Percentiles rank a stretch among this genome's conserved stretches.
Evolutionary conservation across 2,113 vertebrate genomes (phyloP).

Genomic region (Galemys pyrenaicus): DNA sequence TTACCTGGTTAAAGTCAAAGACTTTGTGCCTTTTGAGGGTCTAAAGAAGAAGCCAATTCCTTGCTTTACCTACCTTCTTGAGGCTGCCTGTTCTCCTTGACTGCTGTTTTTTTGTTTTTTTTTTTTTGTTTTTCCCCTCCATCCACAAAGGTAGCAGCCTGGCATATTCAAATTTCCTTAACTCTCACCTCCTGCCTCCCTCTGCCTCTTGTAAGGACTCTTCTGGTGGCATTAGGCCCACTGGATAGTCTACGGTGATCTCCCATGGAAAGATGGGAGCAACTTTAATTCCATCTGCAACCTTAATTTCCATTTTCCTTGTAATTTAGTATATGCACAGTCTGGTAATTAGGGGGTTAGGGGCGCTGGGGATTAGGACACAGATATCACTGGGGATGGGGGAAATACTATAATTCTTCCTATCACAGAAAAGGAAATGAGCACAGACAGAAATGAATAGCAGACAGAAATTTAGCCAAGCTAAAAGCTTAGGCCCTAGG

Average conservation of each 20-base stretch:
- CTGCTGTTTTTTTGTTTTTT: background rate
- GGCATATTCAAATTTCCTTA: background rate
- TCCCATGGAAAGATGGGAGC: background rate
- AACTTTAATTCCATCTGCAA: background rate
- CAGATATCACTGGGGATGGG: rapidly evolving
- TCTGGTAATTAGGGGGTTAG: background rate
- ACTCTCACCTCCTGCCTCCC: background rate
- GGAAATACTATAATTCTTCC: background rate
- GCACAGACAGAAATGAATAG: background rate
- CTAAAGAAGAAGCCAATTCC: background rate
- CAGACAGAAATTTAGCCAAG: background rate
- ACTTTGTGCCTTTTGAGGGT: background rate
- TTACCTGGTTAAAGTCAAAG: background rate
- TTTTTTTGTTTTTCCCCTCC: background rate
- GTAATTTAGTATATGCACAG: background rate
- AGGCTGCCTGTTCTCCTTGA: background rate
- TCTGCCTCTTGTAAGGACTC: background rate
- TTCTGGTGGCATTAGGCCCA: background rate
- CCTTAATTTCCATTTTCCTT: background rate
- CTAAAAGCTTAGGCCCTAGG: background rate
- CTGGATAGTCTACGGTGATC: background rate
- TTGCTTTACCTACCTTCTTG: background rate
- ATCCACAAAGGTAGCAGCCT: background rate
- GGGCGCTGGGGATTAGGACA: background rate
- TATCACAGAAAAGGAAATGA: background rate